Conservation (phyloP, 1,140 invertebrate genomes). For the Drosophila subobscura region DNA sequence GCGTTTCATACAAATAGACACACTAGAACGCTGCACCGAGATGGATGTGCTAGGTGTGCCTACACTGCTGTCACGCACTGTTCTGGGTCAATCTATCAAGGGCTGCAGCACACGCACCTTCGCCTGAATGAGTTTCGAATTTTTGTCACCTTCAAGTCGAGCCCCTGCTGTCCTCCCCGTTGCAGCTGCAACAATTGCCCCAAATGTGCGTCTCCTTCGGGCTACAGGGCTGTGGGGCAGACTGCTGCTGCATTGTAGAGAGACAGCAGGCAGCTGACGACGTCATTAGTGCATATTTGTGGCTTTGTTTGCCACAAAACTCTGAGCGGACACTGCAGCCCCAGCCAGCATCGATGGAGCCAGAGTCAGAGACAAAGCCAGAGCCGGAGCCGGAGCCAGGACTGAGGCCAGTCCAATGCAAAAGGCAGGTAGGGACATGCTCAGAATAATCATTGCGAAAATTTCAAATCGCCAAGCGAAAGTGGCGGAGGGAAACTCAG, state of each 20-base stretch:
- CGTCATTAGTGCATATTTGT: slow-evolving; percentile 83
- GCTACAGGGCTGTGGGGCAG: too few relatives aligned
- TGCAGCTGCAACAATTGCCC: slow-evolving; percentile 25
- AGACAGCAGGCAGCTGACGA: slow-evolving; percentile 56
- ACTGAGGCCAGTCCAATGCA: too few relatives aligned
- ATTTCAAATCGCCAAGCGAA: slow-evolving; percentile 79
- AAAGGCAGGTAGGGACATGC: slow-evolving; percentile 61
- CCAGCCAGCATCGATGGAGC: slow-evolving; percentile 12
- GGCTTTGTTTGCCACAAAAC: slow-evolving; percentile 81
- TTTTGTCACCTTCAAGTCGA: slow-evolving; percentile 43
- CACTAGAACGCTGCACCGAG: too few relatives aligned
- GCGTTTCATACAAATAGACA: too few relatives aligned
- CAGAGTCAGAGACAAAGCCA: background rate
- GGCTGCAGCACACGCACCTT: slow-evolving; percentile 18
- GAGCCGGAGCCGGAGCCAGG: background rate
- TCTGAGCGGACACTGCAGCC: slow-evolving; percentile 32
- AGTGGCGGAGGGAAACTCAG: slow-evolving; percentile 62
- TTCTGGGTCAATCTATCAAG: slow-evolving; percentile 1
- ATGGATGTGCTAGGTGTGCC: too few relatives aligned
- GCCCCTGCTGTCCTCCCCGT: background rate
- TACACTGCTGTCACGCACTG: slow-evolving; percentile 17
- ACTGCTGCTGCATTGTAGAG: background rate
- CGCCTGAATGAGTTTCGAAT: slow-evolving; percentile 15
- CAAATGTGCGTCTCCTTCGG: slow-evolving; percentile 14
- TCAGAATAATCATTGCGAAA: slow-evolving; percentile 80